Conservation (phyloP, 2,797 vertebrate species). For the Denticeps clupeoides region DNA sequence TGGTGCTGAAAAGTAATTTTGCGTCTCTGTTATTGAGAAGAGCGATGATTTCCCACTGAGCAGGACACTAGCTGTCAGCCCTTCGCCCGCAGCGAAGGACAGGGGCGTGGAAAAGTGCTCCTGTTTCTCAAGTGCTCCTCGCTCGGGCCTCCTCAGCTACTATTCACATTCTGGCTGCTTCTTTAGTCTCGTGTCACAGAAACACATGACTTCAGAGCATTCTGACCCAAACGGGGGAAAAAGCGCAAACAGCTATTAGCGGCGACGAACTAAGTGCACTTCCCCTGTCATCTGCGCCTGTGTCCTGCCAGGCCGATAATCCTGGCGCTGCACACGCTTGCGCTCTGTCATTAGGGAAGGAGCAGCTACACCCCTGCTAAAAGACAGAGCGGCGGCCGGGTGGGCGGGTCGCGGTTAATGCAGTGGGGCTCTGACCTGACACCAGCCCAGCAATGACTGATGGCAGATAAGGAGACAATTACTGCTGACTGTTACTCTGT, state of each 20-base stretch:
- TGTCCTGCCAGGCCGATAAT: slow-evolving; percentile 54
- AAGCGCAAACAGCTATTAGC: slow-evolving; percentile 49
- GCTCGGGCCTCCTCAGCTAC: too few species aligned
- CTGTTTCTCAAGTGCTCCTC: too few species aligned
- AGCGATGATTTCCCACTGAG: slow-evolving; percentile 42
- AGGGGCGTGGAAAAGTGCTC: not conserved
- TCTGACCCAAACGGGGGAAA: too few species aligned
- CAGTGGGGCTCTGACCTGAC: slow-evolving; percentile 4
- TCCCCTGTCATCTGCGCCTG: slow-evolving; percentile 52
- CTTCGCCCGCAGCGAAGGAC: slow-evolving; percentile 3
- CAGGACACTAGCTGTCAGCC: slow-evolving; percentile 45
- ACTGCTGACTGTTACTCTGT: not conserved
- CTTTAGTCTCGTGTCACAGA: too few species aligned
- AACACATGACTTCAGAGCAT: too few species aligned
- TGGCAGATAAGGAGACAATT: slow-evolving; percentile 9
- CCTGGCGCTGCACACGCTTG: slow-evolving; percentile 41
- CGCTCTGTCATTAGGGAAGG: slow-evolving; percentile 13
- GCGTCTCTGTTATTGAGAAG: slow-evolving; percentile 47
- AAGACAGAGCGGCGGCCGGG: not conserved
- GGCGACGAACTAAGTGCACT: slow-evolving; percentile 29
- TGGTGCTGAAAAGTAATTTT: slow-evolving; percentile 53
- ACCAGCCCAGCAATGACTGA: slow-evolving; percentile 2
- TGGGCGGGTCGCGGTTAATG: slow-evolving; percentile 19
- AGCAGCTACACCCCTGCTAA: not conserved
- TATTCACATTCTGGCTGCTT: too few species aligned